A percentile compares a stretch with the other conserved stretches of the same genome.
These are phyloP conservation scores for Arizona elegans DNA, from an alignment of 2,113 vertebrate species.

Conservation along the genomic window DNA sequence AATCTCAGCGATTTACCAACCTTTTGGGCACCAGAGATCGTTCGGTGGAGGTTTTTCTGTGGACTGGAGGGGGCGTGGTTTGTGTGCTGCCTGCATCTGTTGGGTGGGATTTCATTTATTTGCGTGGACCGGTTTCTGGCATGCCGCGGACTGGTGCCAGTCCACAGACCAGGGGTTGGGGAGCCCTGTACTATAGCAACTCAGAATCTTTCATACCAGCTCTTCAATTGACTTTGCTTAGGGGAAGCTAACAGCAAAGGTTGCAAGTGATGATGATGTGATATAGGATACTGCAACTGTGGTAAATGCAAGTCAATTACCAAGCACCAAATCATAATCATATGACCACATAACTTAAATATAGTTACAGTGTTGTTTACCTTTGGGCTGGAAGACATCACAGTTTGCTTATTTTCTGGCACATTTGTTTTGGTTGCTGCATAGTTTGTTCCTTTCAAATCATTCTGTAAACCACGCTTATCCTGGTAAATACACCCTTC, in stretches of 20 bases:
- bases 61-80: no score
- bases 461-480: conserved; percentile 43
- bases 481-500: conserved; percentile 64
- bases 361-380: conserved; percentile 56
- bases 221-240: neutral
- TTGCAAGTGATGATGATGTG: neutral
- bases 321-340: neutral
- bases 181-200: neutral
- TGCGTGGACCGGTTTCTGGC: no score
- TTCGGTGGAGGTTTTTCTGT: no score
- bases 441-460: conserved; percentile 61
- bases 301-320: neutral
- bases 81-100: no score
- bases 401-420: conserved; percentile 69
- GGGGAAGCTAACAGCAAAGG: neutral
- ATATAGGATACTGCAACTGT: neutral
- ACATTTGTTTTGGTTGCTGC: conserved; percentile 61
- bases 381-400: conserved; percentile 67
- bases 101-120: no score
- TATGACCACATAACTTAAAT: neutral
- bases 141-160: no score
- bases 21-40: neutral
- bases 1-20: neutral
- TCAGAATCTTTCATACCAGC: neutral
- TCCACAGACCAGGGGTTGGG: no score